These are phyloP conservation scores for Apis mellifera DNA, from an alignment of 1,140 invertebrate species.

Conservation along the genomic window Amel_HAv3.1 CM009935.2:7899501-7900000, in stretches of 20 bases:
- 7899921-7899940: constrained; percentile 30
- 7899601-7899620: too few species aligned
- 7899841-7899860: constrained; percentile 6
- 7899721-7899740: background rate
- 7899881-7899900: constrained; percentile 34
- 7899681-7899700: too few species aligned
- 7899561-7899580: too few species aligned
- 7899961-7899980: constrained; percentile 32
- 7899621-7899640: background rate
- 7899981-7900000: constrained; percentile 49
- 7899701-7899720: too few species aligned
- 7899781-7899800: constrained; percentile 22
- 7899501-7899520: too few species aligned
- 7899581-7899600: too few species aligned
- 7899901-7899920: constrained; percentile 40
- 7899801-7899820: background rate
- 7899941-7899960: constrained; percentile 47
- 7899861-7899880: constrained; percentile 36
- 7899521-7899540: too few species aligned
- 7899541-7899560: too few species aligned
- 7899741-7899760: background rate
- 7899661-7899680: too few species aligned
- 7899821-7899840: background rate
- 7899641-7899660: too few species aligned
- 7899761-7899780: constrained; percentile 26